Conservation (phyloP, 2,113 vertebrate genomes). For the Platanista minor region DNA sequence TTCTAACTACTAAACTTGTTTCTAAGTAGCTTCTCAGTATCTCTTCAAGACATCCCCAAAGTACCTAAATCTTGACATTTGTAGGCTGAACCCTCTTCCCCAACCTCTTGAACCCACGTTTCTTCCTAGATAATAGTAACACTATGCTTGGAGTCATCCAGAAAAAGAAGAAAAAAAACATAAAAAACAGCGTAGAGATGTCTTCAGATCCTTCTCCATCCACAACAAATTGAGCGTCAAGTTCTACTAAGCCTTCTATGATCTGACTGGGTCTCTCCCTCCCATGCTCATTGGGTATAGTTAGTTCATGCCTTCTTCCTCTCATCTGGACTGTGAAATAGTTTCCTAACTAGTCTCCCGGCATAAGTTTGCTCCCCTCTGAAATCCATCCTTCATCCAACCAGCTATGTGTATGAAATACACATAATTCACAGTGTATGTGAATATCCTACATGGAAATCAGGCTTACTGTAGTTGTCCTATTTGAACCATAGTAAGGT, state of each 20-base stretch:
- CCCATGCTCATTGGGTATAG: background rate
- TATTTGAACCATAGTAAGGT: background rate
- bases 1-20: background rate
- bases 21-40: background rate
- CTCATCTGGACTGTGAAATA: background rate
- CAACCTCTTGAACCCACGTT: background rate
- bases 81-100: background rate
- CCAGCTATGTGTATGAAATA: background rate
- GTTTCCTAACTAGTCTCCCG: background rate
- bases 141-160: background rate
- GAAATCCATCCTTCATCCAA: background rate
- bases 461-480: background rate
- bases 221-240: background rate
- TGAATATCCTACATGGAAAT: background rate
- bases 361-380: background rate
- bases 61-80: background rate
- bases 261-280: background rate
- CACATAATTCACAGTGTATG: background rate
- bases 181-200: background rate
- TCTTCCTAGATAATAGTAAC: background rate
- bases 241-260: background rate
- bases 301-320: background rate
- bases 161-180: background rate
- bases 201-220: background rate
- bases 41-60: background rate